These are phyloP conservation scores for Phodopus roborovskii DNA, from an alignment of 2,113 vertebrate species.

Conservation along the genomic window DNA sequence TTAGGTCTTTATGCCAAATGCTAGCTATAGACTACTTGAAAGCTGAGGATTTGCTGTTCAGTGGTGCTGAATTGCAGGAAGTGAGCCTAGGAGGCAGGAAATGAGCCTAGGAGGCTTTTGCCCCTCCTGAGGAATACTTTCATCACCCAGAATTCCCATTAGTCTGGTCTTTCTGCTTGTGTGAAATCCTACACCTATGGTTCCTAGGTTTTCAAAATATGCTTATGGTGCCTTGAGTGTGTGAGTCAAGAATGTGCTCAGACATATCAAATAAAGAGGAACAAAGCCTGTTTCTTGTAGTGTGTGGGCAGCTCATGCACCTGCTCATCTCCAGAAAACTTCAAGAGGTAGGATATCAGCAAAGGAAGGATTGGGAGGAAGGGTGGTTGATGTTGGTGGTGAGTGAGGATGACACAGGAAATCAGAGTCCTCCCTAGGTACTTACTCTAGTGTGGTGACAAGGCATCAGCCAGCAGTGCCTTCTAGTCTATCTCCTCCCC, in stretches of 20 bases:
- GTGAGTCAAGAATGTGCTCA: neutral
- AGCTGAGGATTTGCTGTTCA: neutral
- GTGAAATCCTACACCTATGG: neutral
- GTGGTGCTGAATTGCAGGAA: neutral
- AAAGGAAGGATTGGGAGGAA: neutral
- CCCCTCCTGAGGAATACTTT: neutral
- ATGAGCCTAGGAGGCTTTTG: neutral
- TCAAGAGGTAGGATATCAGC: neutral
- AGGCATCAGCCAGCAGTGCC: neutral
- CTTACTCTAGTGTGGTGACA: neutral
- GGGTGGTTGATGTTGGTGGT: neutral
- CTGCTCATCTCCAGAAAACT: neutral
- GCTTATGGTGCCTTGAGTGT: neutral
- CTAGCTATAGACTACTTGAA: neutral
- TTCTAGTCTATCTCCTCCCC: neutral
- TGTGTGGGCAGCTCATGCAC: too few species aligned
- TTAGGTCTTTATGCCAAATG: neutral
- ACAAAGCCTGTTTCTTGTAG: neutral
- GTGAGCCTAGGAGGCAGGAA: neutral
- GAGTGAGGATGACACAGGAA: neutral
- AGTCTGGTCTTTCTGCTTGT: neutral
- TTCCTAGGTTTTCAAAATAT: neutral
- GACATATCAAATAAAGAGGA: neutral
- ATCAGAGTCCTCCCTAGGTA: neutral
- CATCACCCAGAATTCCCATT: conserved; percentile 1